Evolutionary conservation across 2,888 invertebrate genomes (phyloP).

Genomic region (Gymnosoma rotundatum): DNA sequence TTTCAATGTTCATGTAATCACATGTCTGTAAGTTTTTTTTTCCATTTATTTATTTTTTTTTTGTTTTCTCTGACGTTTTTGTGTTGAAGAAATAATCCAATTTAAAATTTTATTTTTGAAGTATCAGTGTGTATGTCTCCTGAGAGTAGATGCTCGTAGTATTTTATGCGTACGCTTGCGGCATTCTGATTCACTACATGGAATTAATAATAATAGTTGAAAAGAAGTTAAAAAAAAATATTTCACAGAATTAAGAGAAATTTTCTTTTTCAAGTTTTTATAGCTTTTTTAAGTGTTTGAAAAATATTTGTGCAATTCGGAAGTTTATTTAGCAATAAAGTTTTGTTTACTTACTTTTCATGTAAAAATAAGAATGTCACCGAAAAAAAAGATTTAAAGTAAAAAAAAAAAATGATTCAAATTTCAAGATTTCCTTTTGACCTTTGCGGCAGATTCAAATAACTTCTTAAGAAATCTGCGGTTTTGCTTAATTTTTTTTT

Average conservation of each 20-base stretch:
- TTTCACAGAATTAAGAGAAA: slow-evolving; percentile 6
- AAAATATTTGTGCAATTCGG: slow-evolving; percentile 23
- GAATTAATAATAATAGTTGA: background rate
- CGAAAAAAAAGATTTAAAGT: no score
- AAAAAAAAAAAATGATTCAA: no score
- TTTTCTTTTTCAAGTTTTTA: background rate
- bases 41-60: slow-evolving; percentile 57
- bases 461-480: no score
- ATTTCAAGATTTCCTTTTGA: no score
- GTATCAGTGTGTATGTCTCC: slow-evolving; percentile 32
- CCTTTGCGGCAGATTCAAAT: no score
- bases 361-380: no score
- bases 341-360: background rate
- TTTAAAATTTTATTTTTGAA: slow-evolving; percentile 78
- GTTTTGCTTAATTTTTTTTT: no score
- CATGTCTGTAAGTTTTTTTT: slow-evolving; percentile 33
- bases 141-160: background rate
- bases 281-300: slow-evolving; percentile 1
- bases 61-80: slow-evolving; percentile 55
- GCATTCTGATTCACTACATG: slow-evolving; percentile 40
- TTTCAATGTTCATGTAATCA: slow-evolving; percentile 23
- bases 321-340: slow-evolving; percentile 26
- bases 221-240: background rate
- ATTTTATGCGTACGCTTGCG: slow-evolving; percentile 53
- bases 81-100: slow-evolving; percentile 78